Conservation (phyloP, 2,113 vertebrate species). For the Planiliza haematocheilus region DNA sequence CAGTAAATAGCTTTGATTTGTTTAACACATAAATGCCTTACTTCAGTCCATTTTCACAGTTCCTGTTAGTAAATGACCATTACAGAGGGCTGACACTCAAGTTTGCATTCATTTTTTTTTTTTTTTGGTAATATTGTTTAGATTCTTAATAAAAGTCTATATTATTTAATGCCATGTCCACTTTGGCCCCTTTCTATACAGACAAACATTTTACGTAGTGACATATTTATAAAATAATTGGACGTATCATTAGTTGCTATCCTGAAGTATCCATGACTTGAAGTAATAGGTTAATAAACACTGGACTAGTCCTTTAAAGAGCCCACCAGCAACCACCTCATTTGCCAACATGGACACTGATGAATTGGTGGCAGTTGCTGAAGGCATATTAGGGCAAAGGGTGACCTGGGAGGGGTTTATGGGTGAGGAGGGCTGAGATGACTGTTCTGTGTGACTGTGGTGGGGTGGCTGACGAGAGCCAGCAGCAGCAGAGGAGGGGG, state of each 20-base stretch:
- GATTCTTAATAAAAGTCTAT: background rate
- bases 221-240: too few relatives aligned
- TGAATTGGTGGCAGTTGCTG: constrained; percentile 83
- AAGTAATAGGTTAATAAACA: background rate
- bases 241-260: too few relatives aligned
- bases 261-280: background rate
- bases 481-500: constrained; percentile 25
- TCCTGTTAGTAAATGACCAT: too few relatives aligned
- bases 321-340: constrained; percentile 40
- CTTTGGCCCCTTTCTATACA: too few relatives aligned
- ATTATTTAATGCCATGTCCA: background rate
- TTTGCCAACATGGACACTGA: constrained; percentile 72
- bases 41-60: too few relatives aligned
- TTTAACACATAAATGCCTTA: background rate
- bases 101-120: background rate
- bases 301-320: constrained; percentile 2
- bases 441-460: constrained; percentile 31
- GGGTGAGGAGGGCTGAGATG: constrained; percentile 13
- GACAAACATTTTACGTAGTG: too few relatives aligned
- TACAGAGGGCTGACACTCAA: too few relatives aligned
- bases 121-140: background rate
- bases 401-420: constrained; percentile 72
- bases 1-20: background rate
- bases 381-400: constrained; percentile 83
- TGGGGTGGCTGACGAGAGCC: constrained; percentile 34